Percentiles rank a stretch among this genome's conserved stretches.
phyloP scores from a whole-genome alignment of 2,797 vertebrate genomes.

The Aplochiton taeniatus region DNA sequence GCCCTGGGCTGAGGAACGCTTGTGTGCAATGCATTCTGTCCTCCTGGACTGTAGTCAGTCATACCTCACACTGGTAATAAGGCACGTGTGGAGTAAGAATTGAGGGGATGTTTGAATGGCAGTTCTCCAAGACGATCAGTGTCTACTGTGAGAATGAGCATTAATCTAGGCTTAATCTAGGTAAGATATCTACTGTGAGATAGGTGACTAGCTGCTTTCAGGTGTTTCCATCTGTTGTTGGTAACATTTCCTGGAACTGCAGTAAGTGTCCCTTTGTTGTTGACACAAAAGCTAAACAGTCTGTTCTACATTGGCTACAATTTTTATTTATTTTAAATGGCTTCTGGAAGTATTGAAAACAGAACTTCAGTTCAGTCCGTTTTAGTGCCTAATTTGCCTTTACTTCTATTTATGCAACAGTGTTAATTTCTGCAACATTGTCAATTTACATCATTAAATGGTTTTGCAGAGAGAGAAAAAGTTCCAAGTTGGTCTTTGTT shows the following conservation, averaged over 20 bases:
- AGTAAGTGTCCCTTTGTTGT: no score
- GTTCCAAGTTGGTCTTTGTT: no score
- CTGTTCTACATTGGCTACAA: no score
- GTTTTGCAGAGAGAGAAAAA: no score
- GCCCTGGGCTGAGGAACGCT: constrained; percentile 11
- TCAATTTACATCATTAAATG: no score
- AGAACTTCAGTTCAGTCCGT: no score
- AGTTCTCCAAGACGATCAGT: neutral
- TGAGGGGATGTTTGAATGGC: constrained; percentile 13
- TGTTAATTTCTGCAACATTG: no score
- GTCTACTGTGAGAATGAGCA: constrained; percentile 1
- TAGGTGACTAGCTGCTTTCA: constrained; percentile 1
- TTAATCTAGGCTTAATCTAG: constrained; percentile 14
- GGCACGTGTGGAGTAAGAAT: neutral
- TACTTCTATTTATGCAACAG: no score
- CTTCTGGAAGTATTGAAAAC: no score
- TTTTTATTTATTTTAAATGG: no score
- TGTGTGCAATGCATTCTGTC: constrained; percentile 6
- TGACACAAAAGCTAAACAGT: no score
- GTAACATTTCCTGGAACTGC: neutral
- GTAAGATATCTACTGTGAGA: constrained; percentile 15
- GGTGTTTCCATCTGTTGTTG: constrained; percentile 8
- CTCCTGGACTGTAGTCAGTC: constrained; percentile 20
- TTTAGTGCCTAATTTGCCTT: no score
- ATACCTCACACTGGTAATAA: neutral